Conservation (phyloP, 2,888 invertebrate genomes). For the Dermolepida albohirtum region DNA sequence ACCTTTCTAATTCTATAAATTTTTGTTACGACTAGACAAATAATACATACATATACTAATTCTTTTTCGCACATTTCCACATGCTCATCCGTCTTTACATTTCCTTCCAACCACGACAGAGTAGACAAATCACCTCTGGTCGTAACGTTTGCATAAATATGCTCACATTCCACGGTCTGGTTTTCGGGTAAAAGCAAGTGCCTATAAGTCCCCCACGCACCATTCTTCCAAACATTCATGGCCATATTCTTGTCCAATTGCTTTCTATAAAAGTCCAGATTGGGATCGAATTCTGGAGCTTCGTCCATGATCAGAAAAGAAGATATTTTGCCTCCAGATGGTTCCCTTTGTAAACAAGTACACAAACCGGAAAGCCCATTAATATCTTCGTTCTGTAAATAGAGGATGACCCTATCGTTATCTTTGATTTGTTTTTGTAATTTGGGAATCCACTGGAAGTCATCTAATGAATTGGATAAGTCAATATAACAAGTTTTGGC, state of each 20-base stretch:
- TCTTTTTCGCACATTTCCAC: not conserved
- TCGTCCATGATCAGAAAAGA: slow-evolving; percentile 71
- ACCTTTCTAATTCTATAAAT: too few species aligned
- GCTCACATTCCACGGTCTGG: slow-evolving; percentile 66
- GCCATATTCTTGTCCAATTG: slow-evolving; percentile 79
- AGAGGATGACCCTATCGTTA: slow-evolving; percentile 67
- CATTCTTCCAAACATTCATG: slow-evolving; percentile 78
- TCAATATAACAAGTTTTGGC: not conserved
- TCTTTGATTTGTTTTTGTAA: slow-evolving; percentile 25
- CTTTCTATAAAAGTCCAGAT: slow-evolving; percentile 72
- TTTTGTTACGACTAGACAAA: too few species aligned
- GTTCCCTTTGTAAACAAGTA: slow-evolving; percentile 85
- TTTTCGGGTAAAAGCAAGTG: slow-evolving; percentile 42
- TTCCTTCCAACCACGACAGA: slow-evolving; percentile 82
- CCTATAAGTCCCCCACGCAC: slow-evolving; percentile 64
- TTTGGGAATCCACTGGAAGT: slow-evolving; percentile 19
- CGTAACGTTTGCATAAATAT: slow-evolving; percentile 80
- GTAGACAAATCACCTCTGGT: slow-evolving; percentile 87
- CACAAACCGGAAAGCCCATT: slow-evolving; percentile 87
- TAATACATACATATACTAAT: slow-evolving; percentile 15
- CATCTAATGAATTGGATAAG: slow-evolving; percentile 6
- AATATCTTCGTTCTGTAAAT: slow-evolving; percentile 68
- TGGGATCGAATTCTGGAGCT: slow-evolving; percentile 75
- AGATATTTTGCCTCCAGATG: slow-evolving; percentile 63
- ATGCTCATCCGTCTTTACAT: not conserved